These are phyloP conservation scores for Branchinecta lindahli DNA, from an alignment of 1,140 invertebrate genomes.

Conservation along the genomic window DNA sequence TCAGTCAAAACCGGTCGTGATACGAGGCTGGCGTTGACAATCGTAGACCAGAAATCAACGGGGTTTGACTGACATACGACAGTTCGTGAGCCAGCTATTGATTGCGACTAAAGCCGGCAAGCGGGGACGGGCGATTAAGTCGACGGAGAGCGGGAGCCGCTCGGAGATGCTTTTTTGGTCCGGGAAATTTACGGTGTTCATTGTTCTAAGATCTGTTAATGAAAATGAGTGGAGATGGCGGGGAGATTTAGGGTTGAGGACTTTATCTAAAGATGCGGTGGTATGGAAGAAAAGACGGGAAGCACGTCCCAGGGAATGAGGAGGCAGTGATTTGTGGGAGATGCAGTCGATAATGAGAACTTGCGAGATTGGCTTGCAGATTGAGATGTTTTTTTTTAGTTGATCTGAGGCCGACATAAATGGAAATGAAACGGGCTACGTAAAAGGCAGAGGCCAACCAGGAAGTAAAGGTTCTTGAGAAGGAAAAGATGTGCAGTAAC, in stretches of 20 bases:
- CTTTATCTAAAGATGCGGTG: constrained; percentile 7
- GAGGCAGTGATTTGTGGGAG: too few relatives aligned
- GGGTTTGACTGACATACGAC: constrained; percentile 8
- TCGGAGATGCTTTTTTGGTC: not conserved
- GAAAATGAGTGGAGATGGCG: constrained; percentile 10
- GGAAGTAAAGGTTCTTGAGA: too few relatives aligned
- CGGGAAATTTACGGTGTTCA: constrained; percentile 8
- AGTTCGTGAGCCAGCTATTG: constrained; percentile 4
- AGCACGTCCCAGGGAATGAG: too few relatives aligned
- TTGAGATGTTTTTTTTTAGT: too few relatives aligned
- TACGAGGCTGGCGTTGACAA: constrained; percentile 4
- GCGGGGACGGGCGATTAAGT: not conserved
- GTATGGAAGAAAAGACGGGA: constrained; percentile 5
- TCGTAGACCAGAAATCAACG: constrained; percentile 10
- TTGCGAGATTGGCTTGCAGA: too few relatives aligned
- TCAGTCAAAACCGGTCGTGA: constrained; percentile 9
- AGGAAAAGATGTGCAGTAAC: too few relatives aligned
- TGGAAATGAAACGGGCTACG: too few relatives aligned
- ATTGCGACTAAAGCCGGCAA: constrained; percentile 7
- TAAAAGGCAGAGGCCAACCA: too few relatives aligned
- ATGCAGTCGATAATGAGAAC: too few relatives aligned
- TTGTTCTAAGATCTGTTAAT: constrained; percentile 10
- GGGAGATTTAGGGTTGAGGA: constrained; percentile 6
- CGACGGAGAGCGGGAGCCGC: not conserved
- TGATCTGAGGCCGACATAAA: too few relatives aligned